These are phyloP conservation scores for Blera fallax DNA, from an alignment of 2,888 invertebrate genomes.

Conservation along the genomic window DNA sequence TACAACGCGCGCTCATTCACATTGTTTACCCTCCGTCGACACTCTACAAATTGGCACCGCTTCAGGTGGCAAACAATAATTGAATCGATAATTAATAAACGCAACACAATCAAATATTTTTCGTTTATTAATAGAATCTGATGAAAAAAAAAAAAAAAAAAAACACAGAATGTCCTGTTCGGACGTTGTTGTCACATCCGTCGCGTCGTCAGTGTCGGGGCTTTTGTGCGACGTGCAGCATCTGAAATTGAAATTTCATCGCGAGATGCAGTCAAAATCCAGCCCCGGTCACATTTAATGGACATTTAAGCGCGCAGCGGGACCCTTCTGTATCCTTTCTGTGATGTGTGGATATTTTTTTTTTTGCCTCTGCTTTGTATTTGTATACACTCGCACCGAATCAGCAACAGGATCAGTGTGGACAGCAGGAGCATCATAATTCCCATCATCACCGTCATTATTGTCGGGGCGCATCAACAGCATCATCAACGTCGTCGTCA, in stretches of 20 bases:
- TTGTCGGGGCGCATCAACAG: constrained; percentile 57
- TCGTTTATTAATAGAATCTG: constrained; percentile 62
- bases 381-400: constrained; percentile 6
- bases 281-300: constrained; percentile 47
- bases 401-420: constrained; percentile 63
- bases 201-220: constrained; percentile 21
- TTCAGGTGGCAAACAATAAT: constrained; percentile 61
- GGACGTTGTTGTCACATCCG: constrained; percentile 21
- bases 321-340: constrained; percentile 2
- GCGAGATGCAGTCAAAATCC: constrained; percentile 35
- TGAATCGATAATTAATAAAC: constrained; percentile 68
- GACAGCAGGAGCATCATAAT: constrained; percentile 68
- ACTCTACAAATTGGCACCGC: constrained; percentile 60
- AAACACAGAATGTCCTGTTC: constrained; percentile 14
- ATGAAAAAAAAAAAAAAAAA: background rate
- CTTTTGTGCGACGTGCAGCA: constrained; percentile 49
- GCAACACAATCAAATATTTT: constrained; percentile 67
- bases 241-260: constrained; percentile 70
- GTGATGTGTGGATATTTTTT: background rate
- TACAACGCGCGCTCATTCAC: background rate
- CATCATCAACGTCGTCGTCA: constrained; percentile 49
- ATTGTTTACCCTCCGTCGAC: constrained; percentile 9
- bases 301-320: constrained; percentile 60
- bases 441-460: constrained; percentile 51
- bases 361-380: background rate